These are phyloP conservation scores for Sorex fumeus DNA, from an alignment of 2,113 vertebrate species.

Conservation along the genomic window DNA sequence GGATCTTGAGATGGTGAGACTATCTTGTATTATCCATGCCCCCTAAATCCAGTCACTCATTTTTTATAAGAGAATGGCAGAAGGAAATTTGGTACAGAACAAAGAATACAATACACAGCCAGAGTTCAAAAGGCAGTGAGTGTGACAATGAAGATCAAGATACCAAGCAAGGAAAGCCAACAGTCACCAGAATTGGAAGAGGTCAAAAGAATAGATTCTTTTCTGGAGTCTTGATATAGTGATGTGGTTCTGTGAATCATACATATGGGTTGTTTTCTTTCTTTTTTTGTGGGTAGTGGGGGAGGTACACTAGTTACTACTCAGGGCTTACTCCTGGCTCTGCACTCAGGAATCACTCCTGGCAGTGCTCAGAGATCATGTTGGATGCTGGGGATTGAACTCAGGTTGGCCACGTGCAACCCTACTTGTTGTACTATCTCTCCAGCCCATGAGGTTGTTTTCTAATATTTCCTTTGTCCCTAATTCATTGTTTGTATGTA, in stretches of 20 bases:
- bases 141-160: background rate
- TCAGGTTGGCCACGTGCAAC: no score
- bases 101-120: background rate
- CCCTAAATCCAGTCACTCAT: background rate
- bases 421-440: no score
- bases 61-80: background rate
- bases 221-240: background rate
- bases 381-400: no score
- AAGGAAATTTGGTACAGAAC: background rate
- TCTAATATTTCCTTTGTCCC: no score
- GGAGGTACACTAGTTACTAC: no score
- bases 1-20: slow-evolving; percentile 24
- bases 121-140: background rate
- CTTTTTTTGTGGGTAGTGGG: no score
- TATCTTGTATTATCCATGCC: background rate
- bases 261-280: no score
- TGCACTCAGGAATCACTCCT: no score
- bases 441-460: no score
- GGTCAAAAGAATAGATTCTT: background rate
- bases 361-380: no score
- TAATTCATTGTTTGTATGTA: no score
- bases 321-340: no score
- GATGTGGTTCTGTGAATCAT: background rate
- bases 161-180: background rate
- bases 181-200: background rate